phyloP scores from a whole-genome alignment of 2,888 invertebrate species.

The Campoletis raptor region DNA sequence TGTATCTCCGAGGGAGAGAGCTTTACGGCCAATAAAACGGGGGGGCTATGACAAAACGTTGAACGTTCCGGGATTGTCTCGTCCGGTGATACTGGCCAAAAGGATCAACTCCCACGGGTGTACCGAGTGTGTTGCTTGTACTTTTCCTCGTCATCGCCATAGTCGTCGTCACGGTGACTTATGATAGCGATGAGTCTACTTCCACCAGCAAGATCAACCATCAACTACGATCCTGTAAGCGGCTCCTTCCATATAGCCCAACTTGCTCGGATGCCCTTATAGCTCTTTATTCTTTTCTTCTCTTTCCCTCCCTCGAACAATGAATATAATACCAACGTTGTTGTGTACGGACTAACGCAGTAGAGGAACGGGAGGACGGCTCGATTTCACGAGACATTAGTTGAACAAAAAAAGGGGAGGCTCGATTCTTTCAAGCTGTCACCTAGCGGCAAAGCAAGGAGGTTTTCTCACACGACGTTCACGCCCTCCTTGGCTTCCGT shows the following conservation, averaged over 20 bases:
- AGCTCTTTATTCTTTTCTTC: conserved; percentile 30
- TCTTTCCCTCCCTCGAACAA: neutral
- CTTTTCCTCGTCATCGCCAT: conserved; percentile 48
- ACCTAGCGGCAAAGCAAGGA: conserved; percentile 54
- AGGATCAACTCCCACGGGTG: conserved; percentile 22
- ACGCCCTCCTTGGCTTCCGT: conserved; percentile 64
- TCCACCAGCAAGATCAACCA: conserved; percentile 50
- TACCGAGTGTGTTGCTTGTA: neutral
- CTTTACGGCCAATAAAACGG: conserved; percentile 52
- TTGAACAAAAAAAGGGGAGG: conserved; percentile 63
- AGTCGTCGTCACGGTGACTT: conserved; percentile 64
- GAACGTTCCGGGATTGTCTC: conserved; percentile 57
- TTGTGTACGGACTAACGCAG: conserved; percentile 18
- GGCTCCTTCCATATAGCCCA: conserved; percentile 5
- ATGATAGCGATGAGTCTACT: conserved; percentile 67
- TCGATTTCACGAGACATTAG: conserved; percentile 70
- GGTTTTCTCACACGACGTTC: conserved; percentile 44
- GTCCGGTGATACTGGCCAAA: conserved; percentile 40
- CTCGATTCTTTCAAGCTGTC: conserved; percentile 69
- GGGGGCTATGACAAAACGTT: conserved; percentile 60
- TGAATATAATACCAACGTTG: neutral
- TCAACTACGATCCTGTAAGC: conserved; percentile 35
- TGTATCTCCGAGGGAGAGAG: conserved; percentile 20
- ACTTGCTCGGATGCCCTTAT: neutral
- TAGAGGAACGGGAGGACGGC: conserved; percentile 52